A percentile compares a stretch with the other conserved stretches of the same genome.
These are phyloP conservation scores for Enteromius radiatus DNA, from an alignment of 2,797 vertebrate species.

Conservation along the genomic window DNA sequence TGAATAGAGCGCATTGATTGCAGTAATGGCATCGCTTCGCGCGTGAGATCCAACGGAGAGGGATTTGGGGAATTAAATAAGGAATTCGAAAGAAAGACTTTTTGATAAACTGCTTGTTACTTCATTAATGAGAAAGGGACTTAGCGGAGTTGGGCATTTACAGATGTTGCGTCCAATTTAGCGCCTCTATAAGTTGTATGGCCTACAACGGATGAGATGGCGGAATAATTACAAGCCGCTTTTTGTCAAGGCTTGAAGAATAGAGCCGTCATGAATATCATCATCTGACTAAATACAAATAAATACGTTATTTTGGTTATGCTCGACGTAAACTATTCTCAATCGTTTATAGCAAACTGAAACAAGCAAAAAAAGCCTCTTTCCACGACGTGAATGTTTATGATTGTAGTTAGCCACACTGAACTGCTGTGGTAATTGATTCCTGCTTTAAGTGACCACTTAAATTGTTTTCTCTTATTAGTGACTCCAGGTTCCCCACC, in stretches of 20 bases:
- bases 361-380: background rate
- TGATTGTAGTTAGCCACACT: background rate
- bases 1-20: conserved; percentile 84
- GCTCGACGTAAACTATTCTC: background rate
- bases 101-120: conserved; percentile 86
- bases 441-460: conserved; percentile 23
- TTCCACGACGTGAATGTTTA: background rate
- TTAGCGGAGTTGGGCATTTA: conserved; percentile 74
- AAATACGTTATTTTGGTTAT: background rate
- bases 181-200: conserved; percentile 73
- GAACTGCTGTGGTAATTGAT: background rate
- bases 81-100: conserved; percentile 72
- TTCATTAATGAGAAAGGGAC: conserved; percentile 84
- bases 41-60: conserved; percentile 71
- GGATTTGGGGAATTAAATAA: conserved; percentile 64
- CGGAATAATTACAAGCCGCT: conserved; percentile 77
- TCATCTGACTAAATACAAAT: conserved; percentile 14
- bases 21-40: conserved; percentile 82
- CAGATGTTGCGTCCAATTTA: conserved; percentile 83
- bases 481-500: background rate
- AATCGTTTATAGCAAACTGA: background rate
- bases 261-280: conserved; percentile 38
- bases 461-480: conserved; percentile 20
- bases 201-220: conserved; percentile 72
- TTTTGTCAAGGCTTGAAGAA: conserved; percentile 63